Evolutionary conservation across 92 coral and sea anemone species (phyloP).

Genomic region (Epizoanthus illoricatus): DNA sequence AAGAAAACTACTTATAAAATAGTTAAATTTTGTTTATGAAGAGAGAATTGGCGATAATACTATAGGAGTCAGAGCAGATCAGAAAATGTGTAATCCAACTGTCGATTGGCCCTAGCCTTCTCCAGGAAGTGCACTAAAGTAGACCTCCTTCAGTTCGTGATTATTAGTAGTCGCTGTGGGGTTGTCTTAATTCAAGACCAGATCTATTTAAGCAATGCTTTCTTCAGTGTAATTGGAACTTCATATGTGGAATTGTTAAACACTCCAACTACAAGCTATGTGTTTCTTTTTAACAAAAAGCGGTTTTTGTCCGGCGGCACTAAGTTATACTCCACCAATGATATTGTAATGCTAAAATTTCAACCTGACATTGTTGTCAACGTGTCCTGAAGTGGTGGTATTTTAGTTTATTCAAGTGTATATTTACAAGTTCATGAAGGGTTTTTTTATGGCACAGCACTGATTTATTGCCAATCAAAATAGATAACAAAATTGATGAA

Average conservation of each 20-base stretch:
- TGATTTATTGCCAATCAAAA: background rate
- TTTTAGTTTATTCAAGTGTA: background rate
- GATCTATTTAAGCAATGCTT: background rate
- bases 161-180: constrained; percentile 2
- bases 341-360: too few relatives aligned
- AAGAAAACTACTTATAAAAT: background rate
- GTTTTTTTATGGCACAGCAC: background rate
- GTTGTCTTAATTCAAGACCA: background rate
- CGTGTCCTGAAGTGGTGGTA: too few relatives aligned
- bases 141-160: background rate
- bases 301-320: too few relatives aligned
- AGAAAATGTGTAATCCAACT: background rate
- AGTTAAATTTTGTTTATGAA: background rate
- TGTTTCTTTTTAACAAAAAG: background rate
- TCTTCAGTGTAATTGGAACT: background rate
- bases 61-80: background rate
- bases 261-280: background rate
- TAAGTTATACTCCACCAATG: too few relatives aligned
- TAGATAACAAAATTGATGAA: background rate
- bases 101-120: background rate
- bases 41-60: background rate
- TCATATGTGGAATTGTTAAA: constrained; percentile 2
- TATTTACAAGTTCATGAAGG: background rate
- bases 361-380: too few relatives aligned
- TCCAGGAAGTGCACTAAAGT: background rate